Base-by-base conservation (phyloP, 2,113 vertebrate genomes). In the Lepisosteus oculatus region DNA sequence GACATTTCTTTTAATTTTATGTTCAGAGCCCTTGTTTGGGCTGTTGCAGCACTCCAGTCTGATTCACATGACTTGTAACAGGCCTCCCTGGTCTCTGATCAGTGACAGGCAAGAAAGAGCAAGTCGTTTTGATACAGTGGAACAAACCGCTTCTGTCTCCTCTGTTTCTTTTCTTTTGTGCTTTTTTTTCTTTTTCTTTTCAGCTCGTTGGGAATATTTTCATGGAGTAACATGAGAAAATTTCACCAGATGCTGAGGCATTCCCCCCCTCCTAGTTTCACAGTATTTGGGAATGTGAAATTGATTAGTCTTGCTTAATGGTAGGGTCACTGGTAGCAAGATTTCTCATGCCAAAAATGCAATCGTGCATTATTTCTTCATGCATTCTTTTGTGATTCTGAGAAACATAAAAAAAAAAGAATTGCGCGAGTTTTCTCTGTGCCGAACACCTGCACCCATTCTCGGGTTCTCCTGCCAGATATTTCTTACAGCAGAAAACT, bases 241-340 rank as follows among this genome's bases (percentile, higher is more conserved):
- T 45, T 17, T 12, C 66, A 65, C 57, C 74, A 70, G 64, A 74
- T 73, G 76, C 74, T 64, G 45, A 57, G 44, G 57, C 55, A 15
- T 56, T 69, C 47, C 72, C 70, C 64, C 8, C 44, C 43, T 55
- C 55, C 15, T 14, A 8, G 45, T 70, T 57, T 55, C 69, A 67
- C 65, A 65, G 72, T 71, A 68, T 69, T 69, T 65, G 56, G 74
- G 63, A 74, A 69, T 56, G 55, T 59, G 70, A 13, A 79, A 80
- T 74, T 78, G 77, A 83, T 81, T 77, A 71, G 55, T 71, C 57
- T 62, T 61, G 55, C 78, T 65, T 67, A 51, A 67, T 70, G 67
- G 62, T 71, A 68, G 71, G 63, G 77, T 56, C 72, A 72, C 67
- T 57, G 57, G 67, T 14, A 61, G 72, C 63, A 3, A 9, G 57